Evolutionary conservation across 64 coral and sea anemone genomes (phyloP), one percentile per base, ranked within the genome.

Genomic region (Montipora efflorescens): DNA sequence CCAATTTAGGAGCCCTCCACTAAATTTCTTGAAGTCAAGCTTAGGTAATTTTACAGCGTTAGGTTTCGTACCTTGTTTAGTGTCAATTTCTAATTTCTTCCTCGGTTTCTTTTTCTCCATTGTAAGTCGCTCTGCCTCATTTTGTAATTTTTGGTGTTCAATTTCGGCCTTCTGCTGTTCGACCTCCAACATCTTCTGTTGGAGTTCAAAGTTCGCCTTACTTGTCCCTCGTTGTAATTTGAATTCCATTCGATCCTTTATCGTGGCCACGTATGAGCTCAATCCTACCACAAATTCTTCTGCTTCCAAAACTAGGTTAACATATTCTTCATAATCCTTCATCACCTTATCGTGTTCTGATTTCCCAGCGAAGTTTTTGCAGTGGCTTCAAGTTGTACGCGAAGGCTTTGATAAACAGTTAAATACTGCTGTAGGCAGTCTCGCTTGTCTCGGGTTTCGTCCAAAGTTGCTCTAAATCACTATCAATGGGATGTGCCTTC

Each of bases 1-100:
- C 94, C 94, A 95, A 74, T 81, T 91, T 7, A 59, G 53, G 0
- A 91, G 71, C 68, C 86, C 45, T 10, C 75, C 79, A 12, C 79
- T 80, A 91, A 84, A 91, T 59, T 71, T 79, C 6, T 75, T 79
- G 48, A 89, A 47, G 8, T 73, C 79, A 0, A 91, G 77, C 25
- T 95, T 25, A 25, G 25, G 25, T 74, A 95, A 28, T 84, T 77
- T 95, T 79, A 84, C 82, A 66, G 82, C 6, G 20, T 58, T 84
- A 23, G n/a, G 53, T 64, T 67, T 59, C 59, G 19, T 66, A n/a
- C 62, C 25, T 68, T 12, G 53, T 67, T 84, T 84, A 19, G 13
- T 53, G 2, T 19, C 84, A 5, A 46, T 66, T 70, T 48, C 48
- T 1, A 51, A 4, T 80, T 80, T 48, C 45, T 80, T 75, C 69